A percentile compares a stretch with the other conserved stretches of the same genome.
These are phyloP conservation scores for Syndactyla subalaris DNA, from an alignment of 2,797 vertebrate genomes.

Conservation along the genomic window DNA sequence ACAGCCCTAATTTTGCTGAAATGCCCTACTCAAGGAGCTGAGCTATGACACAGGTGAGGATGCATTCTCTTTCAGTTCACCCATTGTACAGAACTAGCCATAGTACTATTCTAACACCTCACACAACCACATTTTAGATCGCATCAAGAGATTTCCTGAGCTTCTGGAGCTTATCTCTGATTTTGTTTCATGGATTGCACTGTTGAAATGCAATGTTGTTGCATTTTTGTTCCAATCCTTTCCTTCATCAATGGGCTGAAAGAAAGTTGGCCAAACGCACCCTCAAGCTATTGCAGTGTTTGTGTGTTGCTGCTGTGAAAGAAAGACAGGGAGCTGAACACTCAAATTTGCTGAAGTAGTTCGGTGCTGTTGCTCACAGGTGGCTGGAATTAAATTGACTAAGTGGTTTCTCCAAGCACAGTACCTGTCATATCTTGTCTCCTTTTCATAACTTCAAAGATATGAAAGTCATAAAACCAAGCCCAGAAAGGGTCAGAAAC, in stretches of 20 bases:
- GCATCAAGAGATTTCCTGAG: not conserved
- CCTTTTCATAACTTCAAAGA: conserved; percentile 83
- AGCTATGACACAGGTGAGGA: not conserved
- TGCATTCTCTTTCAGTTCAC: not conserved
- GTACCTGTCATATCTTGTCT: conserved; percentile 84
- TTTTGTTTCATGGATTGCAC: not conserved
- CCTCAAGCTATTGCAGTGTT: not conserved
- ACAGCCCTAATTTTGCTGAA: not conserved
- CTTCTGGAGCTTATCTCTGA: not conserved
- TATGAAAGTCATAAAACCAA: conserved; percentile 85
- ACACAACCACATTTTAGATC: not conserved
- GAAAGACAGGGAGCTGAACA: not conserved
- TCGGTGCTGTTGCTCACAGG: conserved; percentile 58
- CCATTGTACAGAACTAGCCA: not conserved
- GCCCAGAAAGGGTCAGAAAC: conserved; percentile 77
- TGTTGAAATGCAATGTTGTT: not conserved
- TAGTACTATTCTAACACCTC: not conserved
- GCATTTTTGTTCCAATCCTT: not conserved
- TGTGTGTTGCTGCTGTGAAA: not conserved
- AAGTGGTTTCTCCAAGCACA: conserved; percentile 80
- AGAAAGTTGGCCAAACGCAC: not conserved
- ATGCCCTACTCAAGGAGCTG: not conserved
- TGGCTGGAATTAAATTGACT: conserved; percentile 78
- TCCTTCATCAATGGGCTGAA: not conserved
- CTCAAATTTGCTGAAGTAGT: conserved; percentile 74